Evolutionary conservation across 2,113 vertebrate species (phyloP).

Genomic region (Motacilla alba): DNA sequence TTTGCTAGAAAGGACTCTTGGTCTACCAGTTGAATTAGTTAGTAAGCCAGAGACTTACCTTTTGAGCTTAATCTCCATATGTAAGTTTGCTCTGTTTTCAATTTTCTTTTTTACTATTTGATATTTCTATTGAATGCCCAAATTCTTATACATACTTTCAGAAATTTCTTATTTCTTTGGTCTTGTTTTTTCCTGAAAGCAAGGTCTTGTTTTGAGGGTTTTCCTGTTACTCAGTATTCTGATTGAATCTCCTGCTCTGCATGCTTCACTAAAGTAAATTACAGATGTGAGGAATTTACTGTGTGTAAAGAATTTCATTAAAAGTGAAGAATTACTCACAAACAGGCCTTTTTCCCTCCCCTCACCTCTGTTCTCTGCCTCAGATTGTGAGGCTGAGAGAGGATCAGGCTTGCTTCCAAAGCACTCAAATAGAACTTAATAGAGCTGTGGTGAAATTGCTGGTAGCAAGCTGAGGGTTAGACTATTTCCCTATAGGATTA

Average conservation of each 20-base stretch:
- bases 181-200: not conserved
- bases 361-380: not conserved
- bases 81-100: not conserved
- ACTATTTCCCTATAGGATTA: not conserved
- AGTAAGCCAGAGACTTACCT: not conserved
- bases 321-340: not conserved
- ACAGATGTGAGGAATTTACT: not conserved
- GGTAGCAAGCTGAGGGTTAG: not conserved
- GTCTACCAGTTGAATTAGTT: not conserved
- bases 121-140: not conserved
- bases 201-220: not conserved
- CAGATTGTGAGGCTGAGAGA: not conserved
- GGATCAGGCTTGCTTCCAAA: not conserved
- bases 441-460: not conserved
- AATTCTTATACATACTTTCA: not conserved
- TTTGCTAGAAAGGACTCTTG: not conserved
- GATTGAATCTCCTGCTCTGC: not conserved
- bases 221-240: not conserved
- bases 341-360: fast-evolving
- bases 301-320: not conserved
- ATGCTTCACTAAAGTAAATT: not conserved
- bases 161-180: not conserved
- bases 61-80: not conserved
- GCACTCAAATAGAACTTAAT: not conserved
- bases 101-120: not conserved